Base-by-base conservation (phyloP, 1,140 invertebrate genomes). In the Dreissena polymorpha region DNA sequence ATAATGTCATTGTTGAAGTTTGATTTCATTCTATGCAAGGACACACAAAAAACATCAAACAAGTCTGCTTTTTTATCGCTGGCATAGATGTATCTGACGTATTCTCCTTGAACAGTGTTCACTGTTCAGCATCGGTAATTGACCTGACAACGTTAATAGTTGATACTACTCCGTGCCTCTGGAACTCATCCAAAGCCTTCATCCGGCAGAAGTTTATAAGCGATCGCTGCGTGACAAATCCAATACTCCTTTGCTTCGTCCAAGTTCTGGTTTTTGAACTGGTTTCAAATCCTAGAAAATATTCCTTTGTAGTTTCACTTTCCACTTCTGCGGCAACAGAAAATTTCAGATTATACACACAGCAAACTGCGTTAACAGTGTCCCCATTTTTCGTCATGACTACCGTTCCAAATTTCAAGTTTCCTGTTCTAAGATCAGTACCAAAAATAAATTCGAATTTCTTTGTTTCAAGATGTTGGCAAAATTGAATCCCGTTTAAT, bases 401-500 rank as follows among this genome's bases (percentile, higher is more conserved):
- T 18, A 60, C 21, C 57, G 21, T 60, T 60, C 57, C 57, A 23
- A 60, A 60, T 18, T 60, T 18, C 16, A 60, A n/a, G 16, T 18
- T 60, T 18, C 57, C 57, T 18, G 57, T n/a, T 5, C 57, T 60
- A n/a, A 60, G 57, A 18, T 60, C 57, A n/a, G 16, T 23, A 60
- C 57, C 57, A 60, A 60, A 60, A n/a, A 23, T 60, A 23, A 60
- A 60, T 23, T 60, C 57, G 57, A 60, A 60, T 18, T n/a, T 60
- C 16, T 12, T 60, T 12, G 21, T 23, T n/a, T 60, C 57, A 60
- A 60, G 16, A n/a, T 60, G 2, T 60, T 60, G 2, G 6, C 16
- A 18, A 60, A 60, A 60, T 3, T 23, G 57, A 60, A 60, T 60
- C 21, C 57, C 57, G 57, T 23, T 60, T 18, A 60, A n/a, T 60